Evolutionary conservation across 2,888 invertebrate genomes (phyloP), one percentile per base, ranked within the genome.

Genomic region (Endomychus coccineus): DNA sequence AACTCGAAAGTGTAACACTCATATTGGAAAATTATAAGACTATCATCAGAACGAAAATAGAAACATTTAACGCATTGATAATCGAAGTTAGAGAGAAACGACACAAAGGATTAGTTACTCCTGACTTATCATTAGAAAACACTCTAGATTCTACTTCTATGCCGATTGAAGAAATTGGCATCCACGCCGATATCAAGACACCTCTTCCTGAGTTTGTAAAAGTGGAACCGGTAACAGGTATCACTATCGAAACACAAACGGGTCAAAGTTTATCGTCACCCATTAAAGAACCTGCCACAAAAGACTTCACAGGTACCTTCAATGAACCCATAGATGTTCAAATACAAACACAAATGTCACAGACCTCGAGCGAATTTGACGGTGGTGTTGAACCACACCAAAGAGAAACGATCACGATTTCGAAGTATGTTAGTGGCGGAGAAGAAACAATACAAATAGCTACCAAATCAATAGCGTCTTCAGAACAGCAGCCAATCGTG

Each of bases 401-500:
- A 6, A 73, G 73, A 37, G 80, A 82, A 62, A 77, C 74, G 40
- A 80, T 83, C 48, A 73, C 74, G 55, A 77, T 83, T 1, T 73
- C 71, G 5, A 80, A 82, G 58, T 77, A 70, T 9, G 61, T 74
- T 38, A 77, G 72, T 42, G 77, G 72, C 41, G 78, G 77, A 2
- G 74, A 77, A 50, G 81, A 83, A 62, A 80, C 78, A 0, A 81
- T 83, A 46, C 77, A 81, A 66, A 80, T 83, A 41, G 77, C 78
- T 9, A 80, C 80, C 36, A 72, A 73, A 46, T 75, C 78, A 3
- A 67, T 76, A 34, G 54, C 67, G 16, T 65, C 72, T 49, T 48
- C 51, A 23, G 63, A 67, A 13, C 66, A 71, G 50, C 66, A 71
- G 34, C 68, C 61, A 35, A 58, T 69, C 9, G 67, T 74, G 14